Base-by-base conservation (phyloP, 2,888 invertebrate species). In the Linyphia triangularis region DNA sequence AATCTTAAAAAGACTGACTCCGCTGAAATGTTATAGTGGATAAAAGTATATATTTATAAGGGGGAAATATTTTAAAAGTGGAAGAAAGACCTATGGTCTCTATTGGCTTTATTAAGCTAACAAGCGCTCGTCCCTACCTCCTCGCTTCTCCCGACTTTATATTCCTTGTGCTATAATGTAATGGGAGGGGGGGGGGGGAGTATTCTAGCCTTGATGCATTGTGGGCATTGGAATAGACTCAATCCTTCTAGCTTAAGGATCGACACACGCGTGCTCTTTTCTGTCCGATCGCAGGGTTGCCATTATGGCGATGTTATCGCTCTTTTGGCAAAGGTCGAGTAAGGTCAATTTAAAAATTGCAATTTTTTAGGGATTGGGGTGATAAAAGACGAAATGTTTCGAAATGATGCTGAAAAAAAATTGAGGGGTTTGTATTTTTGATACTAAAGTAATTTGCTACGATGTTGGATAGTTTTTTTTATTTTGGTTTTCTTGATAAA, bases 71-170 rank as follows among this genome's bases (percentile, higher is more conserved):
- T 57, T 77, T 24, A 67, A 78, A 78, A 79, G 59, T 30, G 59
- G 63, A 24, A 61, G 78, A 85, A 85, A 59, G 86, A 79, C 85
- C 75, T 69, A 57, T 77, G 88, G 88, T 88, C 88, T 88, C 83
- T 83, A 77, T 88, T 83, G 88, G 83, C 83, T 88, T 88, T 88
- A 88, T 88, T 82, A 88, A 88, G 78, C 88, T 88, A 88, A 88
- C 88, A 88, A 88, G 88, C 79, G 26, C 82, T n/a, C 82, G 51
- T 72, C 70, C 19, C 37, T 84, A 30, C 43, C 33, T 24, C 57
- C 33, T 69, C 59, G 43, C 72, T 22, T 19, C 51, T 63, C 83
- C 59, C 43, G 65, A 5, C 3, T 5, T 13, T 78, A 70, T 78
- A 78, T 85, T 75, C 40, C 7, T 51, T 22, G 61, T 69, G 67